Evolutionary conservation across 2,888 invertebrate genomes (phyloP), one percentile per base, ranked within the genome.

Genomic region (Acrocyrtus sp.): DNA sequence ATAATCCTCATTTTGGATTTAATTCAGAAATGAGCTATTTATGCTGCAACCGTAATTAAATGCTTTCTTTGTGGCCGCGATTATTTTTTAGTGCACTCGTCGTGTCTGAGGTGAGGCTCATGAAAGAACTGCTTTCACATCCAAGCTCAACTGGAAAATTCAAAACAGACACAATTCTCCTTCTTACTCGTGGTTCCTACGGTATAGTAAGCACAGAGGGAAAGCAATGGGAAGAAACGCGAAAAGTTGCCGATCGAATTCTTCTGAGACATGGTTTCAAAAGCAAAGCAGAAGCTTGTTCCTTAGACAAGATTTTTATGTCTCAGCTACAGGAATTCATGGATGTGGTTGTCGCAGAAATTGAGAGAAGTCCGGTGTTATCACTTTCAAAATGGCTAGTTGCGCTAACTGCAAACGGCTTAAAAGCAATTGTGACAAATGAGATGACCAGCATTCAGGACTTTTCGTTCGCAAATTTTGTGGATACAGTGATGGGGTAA

Each of bases 71-170:
- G n/a, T n/a, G n/a, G n/a, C n/a, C n/a, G n/a, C n/a, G n/a, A n/a
- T 61, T 34, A 34, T 22, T 27, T 26, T 8, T 2, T 15, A 63
- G 63, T 17, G 57, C 57, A 1, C 17, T 66, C 1, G 57, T 66
- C 1, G 19, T 66, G 21, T 45, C 56, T n/a, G 48, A 57, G 3
- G 4, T n/a, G 12, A 56, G 57, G 8, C 10, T 50, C 10, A 21
- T 56, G 22, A 57, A 57, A 15, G 50, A 56, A 39, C 17, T 66
- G 1, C 45, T 57, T 22, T 21, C 39, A 12, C 39, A 47, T 12
- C 21, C 39, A 8, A 43, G 43, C 2, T 50, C 67, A 6, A 58
- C 58, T 1, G 67, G 67, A 43, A 67, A 51, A 43, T 58, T 27
- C 22, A 58, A 58, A 12, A 67, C 34, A 0, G 58, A 58, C 17